These are phyloP conservation scores for Rhinatrema bivittatum DNA, from an alignment of 2,797 vertebrate genomes.

Conservation along the genomic window DNA sequence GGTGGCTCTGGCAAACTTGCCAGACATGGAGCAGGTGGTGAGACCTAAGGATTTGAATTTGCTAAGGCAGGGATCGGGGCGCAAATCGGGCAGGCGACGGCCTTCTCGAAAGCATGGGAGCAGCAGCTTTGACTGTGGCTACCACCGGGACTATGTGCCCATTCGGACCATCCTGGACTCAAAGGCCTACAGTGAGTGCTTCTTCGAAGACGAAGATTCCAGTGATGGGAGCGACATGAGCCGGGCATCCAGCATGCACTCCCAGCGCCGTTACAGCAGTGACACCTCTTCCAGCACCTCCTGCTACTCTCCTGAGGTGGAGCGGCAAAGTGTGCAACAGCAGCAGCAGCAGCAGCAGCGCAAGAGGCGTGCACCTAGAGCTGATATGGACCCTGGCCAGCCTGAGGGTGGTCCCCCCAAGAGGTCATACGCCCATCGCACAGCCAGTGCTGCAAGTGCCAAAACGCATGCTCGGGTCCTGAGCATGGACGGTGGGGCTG, in stretches of 20 bases:
- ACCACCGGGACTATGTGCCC: slow-evolving; percentile 71
- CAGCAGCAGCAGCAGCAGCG: slow-evolving; percentile 34
- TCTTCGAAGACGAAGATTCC: slow-evolving; percentile 77
- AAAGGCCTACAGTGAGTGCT: slow-evolving; percentile 71
- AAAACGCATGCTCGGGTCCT: slow-evolving; percentile 84
- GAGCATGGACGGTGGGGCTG: slow-evolving; percentile 77
- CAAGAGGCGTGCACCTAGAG: slow-evolving; percentile 28
- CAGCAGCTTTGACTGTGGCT: slow-evolving; percentile 67
- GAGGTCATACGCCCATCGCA: slow-evolving; percentile 70
- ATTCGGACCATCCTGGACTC: slow-evolving; percentile 68
- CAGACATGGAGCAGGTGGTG: slow-evolving; percentile 72
- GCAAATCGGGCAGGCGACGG: slow-evolving; percentile 66
- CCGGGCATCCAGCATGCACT: slow-evolving; percentile 75
- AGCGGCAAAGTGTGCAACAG: slow-evolving; percentile 41
- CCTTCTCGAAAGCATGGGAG: slow-evolving; percentile 62
- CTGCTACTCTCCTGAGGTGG: slow-evolving; percentile 76
- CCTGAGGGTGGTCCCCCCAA: slow-evolving; percentile 56
- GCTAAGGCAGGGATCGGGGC: slow-evolving; percentile 61
- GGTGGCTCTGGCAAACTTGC: slow-evolving; percentile 59
- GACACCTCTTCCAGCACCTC: slow-evolving; percentile 80
- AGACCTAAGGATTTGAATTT: slow-evolving; percentile 82
- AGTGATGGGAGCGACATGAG: slow-evolving; percentile 74
- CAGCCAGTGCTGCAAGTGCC: slow-evolving; percentile 79
- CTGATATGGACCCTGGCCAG: slow-evolving; percentile 36
- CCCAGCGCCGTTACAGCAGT: slow-evolving; percentile 74